These are phyloP conservation scores for Archips xylosteana DNA, from an alignment of 2,888 invertebrate genomes.

Conservation along the genomic window DNA sequence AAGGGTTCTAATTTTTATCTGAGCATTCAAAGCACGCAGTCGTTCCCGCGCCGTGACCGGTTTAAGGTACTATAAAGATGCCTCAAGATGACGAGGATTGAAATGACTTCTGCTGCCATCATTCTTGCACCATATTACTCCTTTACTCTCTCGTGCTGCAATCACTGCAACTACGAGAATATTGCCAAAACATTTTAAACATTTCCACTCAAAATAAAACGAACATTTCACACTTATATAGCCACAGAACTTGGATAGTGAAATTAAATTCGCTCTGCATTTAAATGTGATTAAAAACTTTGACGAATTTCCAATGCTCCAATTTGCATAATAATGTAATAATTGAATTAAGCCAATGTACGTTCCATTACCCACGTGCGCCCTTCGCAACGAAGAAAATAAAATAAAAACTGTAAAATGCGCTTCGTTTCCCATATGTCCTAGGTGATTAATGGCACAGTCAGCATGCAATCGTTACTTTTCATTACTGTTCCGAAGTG, in stretches of 20 bases:
- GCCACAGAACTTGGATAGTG: slow-evolving; percentile 12
- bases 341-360: slow-evolving; percentile 37
- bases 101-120: slow-evolving; percentile 17
- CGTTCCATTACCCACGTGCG: slow-evolving; percentile 24
- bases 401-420: slow-evolving; percentile 55
- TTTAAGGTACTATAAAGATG: slow-evolving; percentile 8
- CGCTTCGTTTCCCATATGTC: slow-evolving; percentile 54
- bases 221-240: slow-evolving; percentile 12
- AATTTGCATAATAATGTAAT: slow-evolving; percentile 38
- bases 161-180: background rate
- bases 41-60: slow-evolving; percentile 6
- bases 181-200: background rate
- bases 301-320: slow-evolving; percentile 30
- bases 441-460: slow-evolving; percentile 80
- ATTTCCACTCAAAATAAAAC: background rate
- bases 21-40: slow-evolving; percentile 7
- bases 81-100: slow-evolving; percentile 24
- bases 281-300: slow-evolving; percentile 35
- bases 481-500: slow-evolving; percentile 84
- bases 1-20: slow-evolving; percentile 1
- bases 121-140: slow-evolving; percentile 30
- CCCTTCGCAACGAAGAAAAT: slow-evolving; percentile 45
- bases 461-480: slow-evolving; percentile 84
- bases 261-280: slow-evolving; percentile 25
- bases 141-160: background rate